phyloP scores from a whole-genome alignment of 2,113 vertebrate species.

The Lathamus discolor region DNA sequence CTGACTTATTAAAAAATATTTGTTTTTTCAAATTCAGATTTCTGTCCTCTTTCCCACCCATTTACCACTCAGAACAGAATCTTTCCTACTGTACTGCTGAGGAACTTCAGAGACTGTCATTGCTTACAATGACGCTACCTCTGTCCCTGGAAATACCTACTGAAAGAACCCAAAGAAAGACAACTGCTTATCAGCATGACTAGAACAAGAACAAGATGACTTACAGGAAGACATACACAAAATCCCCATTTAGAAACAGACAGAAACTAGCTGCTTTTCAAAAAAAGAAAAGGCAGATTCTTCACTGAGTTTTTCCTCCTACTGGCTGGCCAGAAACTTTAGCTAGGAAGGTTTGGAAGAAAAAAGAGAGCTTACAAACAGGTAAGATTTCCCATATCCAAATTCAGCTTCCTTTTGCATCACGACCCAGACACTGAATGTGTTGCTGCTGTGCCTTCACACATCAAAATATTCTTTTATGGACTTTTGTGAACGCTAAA shows the following conservation, averaged over 20 bases:
- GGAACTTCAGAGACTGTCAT: not conserved
- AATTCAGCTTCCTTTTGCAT: not conserved
- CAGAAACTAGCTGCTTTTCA: not conserved
- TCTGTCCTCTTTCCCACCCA: not conserved
- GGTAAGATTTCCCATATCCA: not conserved
- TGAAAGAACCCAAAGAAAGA: not conserved
- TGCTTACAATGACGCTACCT: not conserved
- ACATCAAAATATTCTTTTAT: not conserved
- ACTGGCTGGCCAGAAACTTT: not conserved
- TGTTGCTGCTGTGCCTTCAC: not conserved
- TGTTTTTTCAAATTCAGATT: not conserved
- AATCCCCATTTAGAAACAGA: not conserved
- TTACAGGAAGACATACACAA: not conserved
- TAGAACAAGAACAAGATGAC: not conserved
- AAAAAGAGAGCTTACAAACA: not conserved
- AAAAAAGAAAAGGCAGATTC: not conserved
- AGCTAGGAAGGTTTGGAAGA: not conserved
- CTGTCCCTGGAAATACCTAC: not conserved
- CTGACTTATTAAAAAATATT: not conserved
- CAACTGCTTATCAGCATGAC: not conserved
- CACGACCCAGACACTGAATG: not conserved
- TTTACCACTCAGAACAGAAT: not conserved
- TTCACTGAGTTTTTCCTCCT: not conserved
- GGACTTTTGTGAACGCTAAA: not conserved
- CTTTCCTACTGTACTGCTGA: not conserved